A percentile compares a stretch with the other conserved stretches of the same genome.
Evolutionary conservation across 1,140 invertebrate species (phyloP).

Genomic region (Xylocopa sonorina): DNA sequence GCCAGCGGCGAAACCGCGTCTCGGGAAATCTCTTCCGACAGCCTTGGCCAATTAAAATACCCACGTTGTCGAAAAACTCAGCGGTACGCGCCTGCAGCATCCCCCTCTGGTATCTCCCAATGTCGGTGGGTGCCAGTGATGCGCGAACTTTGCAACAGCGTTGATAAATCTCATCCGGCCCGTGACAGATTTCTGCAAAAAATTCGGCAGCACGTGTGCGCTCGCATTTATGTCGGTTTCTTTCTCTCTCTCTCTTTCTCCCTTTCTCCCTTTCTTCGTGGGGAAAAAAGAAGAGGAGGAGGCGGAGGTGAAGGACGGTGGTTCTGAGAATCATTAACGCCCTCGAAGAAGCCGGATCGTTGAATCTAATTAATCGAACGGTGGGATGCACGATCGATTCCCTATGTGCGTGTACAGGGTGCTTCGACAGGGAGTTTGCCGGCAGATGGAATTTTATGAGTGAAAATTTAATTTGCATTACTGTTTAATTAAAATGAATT

Average conservation of each 20-base stretch:
- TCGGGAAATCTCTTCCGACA: conserved; percentile 61
- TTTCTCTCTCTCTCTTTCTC: too few species aligned
- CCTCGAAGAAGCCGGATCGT: conserved; percentile 35
- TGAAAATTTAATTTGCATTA: background rate
- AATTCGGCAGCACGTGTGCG: conserved; percentile 61
- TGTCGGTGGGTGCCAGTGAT: conserved; percentile 38
- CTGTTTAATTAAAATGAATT: background rate
- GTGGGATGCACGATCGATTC: background rate
- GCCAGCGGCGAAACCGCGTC: conserved; percentile 17
- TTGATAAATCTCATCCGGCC: conserved; percentile 70
- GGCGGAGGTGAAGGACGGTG: background rate
- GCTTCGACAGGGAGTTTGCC: background rate
- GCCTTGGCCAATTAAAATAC: conserved; percentile 61
- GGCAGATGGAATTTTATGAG: background rate
- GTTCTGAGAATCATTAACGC: conserved; percentile 60
- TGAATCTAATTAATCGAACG: conserved; percentile 53
- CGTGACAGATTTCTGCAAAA: conserved; percentile 67
- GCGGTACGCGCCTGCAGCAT: background rate
- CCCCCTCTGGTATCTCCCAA: too few species aligned
- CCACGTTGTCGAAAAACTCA: conserved; percentile 46
- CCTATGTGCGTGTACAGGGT: too few species aligned
- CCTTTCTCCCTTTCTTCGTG: too few species aligned
- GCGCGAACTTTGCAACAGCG: conserved; percentile 58
- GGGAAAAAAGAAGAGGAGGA: too few species aligned
- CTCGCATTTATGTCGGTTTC: conserved; percentile 5